Evolutionary conservation across 2,797 vertebrate species (phyloP).

Genomic region (Neomorphus geoffroyi): DNA sequence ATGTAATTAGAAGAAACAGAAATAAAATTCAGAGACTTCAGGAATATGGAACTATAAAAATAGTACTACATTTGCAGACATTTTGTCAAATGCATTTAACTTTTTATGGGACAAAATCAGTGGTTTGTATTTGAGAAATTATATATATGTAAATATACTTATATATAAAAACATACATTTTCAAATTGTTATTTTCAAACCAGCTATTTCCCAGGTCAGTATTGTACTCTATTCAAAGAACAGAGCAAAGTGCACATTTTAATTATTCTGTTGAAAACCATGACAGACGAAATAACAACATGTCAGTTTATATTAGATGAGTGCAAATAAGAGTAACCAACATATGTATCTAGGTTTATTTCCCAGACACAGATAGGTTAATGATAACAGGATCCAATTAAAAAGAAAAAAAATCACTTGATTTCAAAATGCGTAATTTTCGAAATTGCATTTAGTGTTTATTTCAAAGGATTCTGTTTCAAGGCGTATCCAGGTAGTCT

Average conservation of each 20-base stretch:
- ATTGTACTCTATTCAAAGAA: neutral
- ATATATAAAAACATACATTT: neutral
- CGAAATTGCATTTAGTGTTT: neutral
- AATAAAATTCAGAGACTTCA: neutral
- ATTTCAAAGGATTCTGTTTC: neutral
- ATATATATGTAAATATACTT: neutral
- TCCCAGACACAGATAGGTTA: neutral
- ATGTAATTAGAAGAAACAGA: neutral
- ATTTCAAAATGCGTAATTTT: neutral
- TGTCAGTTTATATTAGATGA: neutral
- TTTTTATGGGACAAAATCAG: neutral
- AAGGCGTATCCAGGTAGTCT: neutral
- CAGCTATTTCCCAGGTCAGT: neutral
- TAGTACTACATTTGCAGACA: neutral
- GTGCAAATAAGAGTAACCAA: neutral
- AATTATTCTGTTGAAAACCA: neutral
- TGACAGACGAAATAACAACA: neutral
- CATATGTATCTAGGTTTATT: neutral
- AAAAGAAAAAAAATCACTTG: rapidly evolving
- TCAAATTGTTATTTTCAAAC: neutral
- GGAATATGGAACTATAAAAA: neutral
- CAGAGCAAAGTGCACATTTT: neutral
- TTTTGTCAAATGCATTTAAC: neutral
- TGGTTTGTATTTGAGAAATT: neutral
- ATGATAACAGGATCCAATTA: neutral